phyloP scores from a whole-genome alignment of 2,888 invertebrate species.

The Ryuthela nishihirai region DNA sequence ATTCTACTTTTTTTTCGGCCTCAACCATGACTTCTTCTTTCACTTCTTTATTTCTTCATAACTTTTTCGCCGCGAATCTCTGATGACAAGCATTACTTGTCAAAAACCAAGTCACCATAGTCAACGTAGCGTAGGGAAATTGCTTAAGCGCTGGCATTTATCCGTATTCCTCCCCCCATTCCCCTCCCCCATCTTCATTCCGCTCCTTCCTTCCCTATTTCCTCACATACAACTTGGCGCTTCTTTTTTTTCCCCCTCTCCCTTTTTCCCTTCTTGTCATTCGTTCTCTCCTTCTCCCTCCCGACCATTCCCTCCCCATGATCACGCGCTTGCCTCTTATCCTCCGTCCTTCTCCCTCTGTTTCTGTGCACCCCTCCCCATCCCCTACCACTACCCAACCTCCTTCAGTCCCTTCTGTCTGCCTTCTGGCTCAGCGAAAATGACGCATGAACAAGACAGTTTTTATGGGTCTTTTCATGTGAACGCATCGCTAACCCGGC shows the following conservation, averaged over 20 bases:
- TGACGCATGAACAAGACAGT: conserved; percentile 37
- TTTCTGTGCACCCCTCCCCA: too few relatives aligned
- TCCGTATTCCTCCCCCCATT: neutral
- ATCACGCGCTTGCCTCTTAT: conserved; percentile 22
- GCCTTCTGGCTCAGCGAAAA: conserved; percentile 18
- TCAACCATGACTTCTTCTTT: too few relatives aligned
- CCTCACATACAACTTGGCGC: too few relatives aligned
- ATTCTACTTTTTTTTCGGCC: conserved; percentile 8
- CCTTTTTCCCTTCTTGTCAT: conserved; percentile 20
- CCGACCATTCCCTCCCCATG: conserved; percentile 36
- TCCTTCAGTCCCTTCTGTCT: conserved; percentile 2
- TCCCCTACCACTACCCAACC: too few relatives aligned
- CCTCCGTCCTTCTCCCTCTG: conserved; percentile 16
- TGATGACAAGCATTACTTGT: too few relatives aligned
- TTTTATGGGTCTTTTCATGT: conserved; percentile 38
- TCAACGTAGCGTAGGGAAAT: too few relatives aligned
- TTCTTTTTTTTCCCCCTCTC: too few relatives aligned
- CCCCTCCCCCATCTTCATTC: conserved; percentile 4
- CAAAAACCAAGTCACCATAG: too few relatives aligned
- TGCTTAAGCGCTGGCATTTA: conserved; percentile 27
- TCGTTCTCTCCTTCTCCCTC: conserved; percentile 29
- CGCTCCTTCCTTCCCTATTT: conserved; percentile 27
- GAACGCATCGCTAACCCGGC: too few relatives aligned
- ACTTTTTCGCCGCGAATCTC: too few relatives aligned
- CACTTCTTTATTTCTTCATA: too few relatives aligned